Evolutionary conservation across 2,888 invertebrate species (phyloP), one percentile per base, ranked within the genome.

Genomic region (Brachylomia viminalis): DNA sequence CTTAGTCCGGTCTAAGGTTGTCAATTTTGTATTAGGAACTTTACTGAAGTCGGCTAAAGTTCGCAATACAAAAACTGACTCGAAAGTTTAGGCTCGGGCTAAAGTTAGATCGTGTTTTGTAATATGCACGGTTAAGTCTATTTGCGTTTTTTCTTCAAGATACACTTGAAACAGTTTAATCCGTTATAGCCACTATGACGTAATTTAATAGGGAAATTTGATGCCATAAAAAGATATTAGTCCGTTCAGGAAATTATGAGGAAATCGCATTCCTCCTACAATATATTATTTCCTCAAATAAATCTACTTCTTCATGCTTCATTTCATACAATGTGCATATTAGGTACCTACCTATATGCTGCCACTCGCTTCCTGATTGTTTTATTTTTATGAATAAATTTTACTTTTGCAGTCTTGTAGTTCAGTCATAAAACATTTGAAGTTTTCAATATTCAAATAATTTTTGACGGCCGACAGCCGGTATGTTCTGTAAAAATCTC

Each of bases 241-340:
- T 75, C 74, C 23, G 47, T 74, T 80, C 58, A 65, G 81, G 81
- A 79, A 81, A 80, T 79, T 79, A 47, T 68, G 38, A 54, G 68
- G 68, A 69, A 80, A 80, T 75, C 47, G 64, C 13, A 42, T 80
- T 80, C 72, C 80, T 74, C 17, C 56, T 64, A 58, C 64, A 17
- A 47, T 38, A 79, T 30, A 54, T 20, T 47, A 52, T 68, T 75
- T 80, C 75, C 81, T 79, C 52, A 52, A 68, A 45, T 64, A 74
- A 74, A 79, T 67, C 30, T 52, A 74, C 61, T 74, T 67, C 56
- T 80, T 79, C 49, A 58, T 52, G 42, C 8, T 62, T 62, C 61
- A 67, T 75, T 71, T 38, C 10, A 54, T 45, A 38, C 8, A 33
- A 38, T 27, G 17, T 11, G 6, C 17, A 23, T 23, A 23, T 54